Base-by-base conservation (phyloP, 2,888 invertebrate genomes). In the Urechis unicinctus region DNA sequence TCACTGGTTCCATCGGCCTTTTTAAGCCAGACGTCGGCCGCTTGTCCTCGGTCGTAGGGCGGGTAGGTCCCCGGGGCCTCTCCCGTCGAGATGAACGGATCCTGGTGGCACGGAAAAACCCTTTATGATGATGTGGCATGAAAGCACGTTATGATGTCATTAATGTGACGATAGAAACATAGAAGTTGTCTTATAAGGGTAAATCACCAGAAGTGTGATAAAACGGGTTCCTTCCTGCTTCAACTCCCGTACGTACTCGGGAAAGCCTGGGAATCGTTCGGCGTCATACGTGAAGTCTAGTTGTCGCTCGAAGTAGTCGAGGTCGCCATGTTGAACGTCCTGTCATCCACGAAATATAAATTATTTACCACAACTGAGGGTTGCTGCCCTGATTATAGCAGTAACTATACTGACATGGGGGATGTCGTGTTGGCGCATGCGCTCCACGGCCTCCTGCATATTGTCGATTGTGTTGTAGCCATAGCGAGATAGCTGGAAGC, bases 241-340 rank as follows among this genome's bases (percentile, higher is more conserved):
- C n/a, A 75, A 61, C 17, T 61, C 47, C 26, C 61, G 47, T 50
- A 74, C 68, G 48, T 72, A 75, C 3, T 67, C 60, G 13, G 66
- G 63, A 6, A 75, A 61, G 21, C 68, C 70, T 2, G 61, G 63
- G 52, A 69, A 76, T 51, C 63, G 64, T 3, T 56, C 59, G 0
- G 63, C 6, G 53, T 75, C 72, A 4, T 69, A 60, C 0, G 76
- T 76, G 61, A 76, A 75, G 55, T 68, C 70, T 61, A 60, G 67
- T 52, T 65, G 57, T 21, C 65, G 64, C 25, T 68, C 64, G 67
- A 73, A 70, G 60, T 73, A 69, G 58, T 76, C 76, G 53, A 75
- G 74, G 57, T 76, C 76, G 1, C 68, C 72, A 59, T 71, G 72
- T 55, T 73, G 73, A 2, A 73, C 72, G 64, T 75, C 75, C 73